Evolutionary conservation across 2,113 vertebrate species (phyloP), one percentile per base, ranked within the genome.

Genomic region (Leptosomus discolor): DNA sequence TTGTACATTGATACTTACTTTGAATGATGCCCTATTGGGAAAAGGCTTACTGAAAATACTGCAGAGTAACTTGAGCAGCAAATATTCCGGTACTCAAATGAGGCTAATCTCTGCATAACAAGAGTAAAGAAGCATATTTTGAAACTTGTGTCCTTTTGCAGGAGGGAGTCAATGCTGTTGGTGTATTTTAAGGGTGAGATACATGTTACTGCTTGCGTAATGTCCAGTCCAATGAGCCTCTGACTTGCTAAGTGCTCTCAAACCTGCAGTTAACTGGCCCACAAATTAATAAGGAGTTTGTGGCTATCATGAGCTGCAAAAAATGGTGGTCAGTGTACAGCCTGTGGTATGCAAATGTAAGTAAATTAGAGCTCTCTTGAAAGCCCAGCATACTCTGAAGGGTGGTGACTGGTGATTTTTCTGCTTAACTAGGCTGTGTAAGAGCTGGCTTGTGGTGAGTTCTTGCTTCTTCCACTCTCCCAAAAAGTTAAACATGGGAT

Each of bases 301-400:
- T 86, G 56, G 32, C 24, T n/a, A n/a, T n/a, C n/a, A n/a, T 36
- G 68, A 84, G 27, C 68, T 89, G 41, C 46, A 81, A 30, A n/a
- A 90, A 94, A 30, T 69, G 2, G 29, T 94, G 51, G 48, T 89
- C 88, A 45, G 48, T 88, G 32, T 82, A 48, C 71, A 73, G 70
- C n/a, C 92, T 32, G 19, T 92, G 65, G 69, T 88, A 60, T 82
- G 48, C 64, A 86, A 75, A 87, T 79, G 6, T 2, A 78, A 67
- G 36, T 78, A 78, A 89, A 87, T 85, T 57, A 57, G 87, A 80
- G 53, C 23, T 53, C 36, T 65, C 15, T 27, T 82, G 54, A 67
- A 82, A 92, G 86, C 60, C 73, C 86, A 88, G 64, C 3, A 8
- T 91, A 34, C 69, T 84, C 26, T 51, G 56, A 58, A 68, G 54